Conservation (phyloP, 2,888 invertebrate genomes). For the Spodoptera picta region DNA sequence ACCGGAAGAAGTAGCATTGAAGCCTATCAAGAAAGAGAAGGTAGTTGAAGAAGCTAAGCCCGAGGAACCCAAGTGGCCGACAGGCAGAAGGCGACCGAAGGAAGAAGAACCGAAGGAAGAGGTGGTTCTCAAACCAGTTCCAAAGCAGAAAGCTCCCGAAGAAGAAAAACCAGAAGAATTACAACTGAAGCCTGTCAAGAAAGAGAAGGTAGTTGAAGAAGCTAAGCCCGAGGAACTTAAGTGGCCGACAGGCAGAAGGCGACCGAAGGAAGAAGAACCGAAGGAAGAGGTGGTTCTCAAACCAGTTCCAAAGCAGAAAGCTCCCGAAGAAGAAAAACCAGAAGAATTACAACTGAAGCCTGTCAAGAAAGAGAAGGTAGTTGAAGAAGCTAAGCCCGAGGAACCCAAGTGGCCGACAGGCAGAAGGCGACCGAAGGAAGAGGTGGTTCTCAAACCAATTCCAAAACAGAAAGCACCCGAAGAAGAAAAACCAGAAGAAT, state of each 20-base stretch:
- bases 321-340: conserved; percentile 17
- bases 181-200: neutral
- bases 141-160: conserved; percentile 14
- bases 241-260: conserved; percentile 6
- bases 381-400: conserved; percentile 9
- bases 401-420: conserved; percentile 18
- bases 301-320: conserved; percentile 58
- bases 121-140: conserved; percentile 21
- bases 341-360: conserved; percentile 13
- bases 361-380: conserved; percentile 5
- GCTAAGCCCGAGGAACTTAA: conserved; percentile 7
- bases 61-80: conserved; percentile 16
- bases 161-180: conserved; percentile 9
- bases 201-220: conserved; percentile 4
- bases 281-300: neutral
- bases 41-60: conserved; percentile 9
- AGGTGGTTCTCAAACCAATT: conserved; percentile 7
- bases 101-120: conserved; percentile 28
- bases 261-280: conserved; percentile 9
- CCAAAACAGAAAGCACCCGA: conserved; percentile 1
- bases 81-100: conserved; percentile 14
- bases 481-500: conserved; percentile 12
- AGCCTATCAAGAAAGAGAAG: conserved; percentile 11
- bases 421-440: conserved; percentile 13
- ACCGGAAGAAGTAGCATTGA: conserved; percentile 1